A percentile compares a stretch with the other conserved stretches of the same genome.
Conservation (phyloP, 2,888 invertebrate species). For the Hydraecia micacea region DNA sequence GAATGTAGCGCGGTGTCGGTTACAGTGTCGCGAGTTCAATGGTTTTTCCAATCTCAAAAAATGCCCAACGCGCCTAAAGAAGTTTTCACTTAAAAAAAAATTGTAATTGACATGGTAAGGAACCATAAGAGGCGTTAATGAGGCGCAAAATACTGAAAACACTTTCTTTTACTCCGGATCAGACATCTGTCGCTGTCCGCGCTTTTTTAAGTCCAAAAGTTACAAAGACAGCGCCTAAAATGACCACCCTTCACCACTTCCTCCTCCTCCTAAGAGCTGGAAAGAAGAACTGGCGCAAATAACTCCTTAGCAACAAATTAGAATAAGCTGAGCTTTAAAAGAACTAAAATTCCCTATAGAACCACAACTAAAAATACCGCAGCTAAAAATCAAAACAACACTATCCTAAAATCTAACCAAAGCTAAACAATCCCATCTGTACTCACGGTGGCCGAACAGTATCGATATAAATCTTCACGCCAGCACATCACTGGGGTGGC, state of each 20-base stretch:
- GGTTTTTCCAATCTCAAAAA: too few relatives aligned
- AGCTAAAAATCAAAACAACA: slow-evolving; percentile 24
- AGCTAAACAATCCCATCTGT: slow-evolving; percentile 65
- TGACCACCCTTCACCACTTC: background rate
- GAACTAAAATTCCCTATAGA: too few relatives aligned
- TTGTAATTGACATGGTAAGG: background rate
- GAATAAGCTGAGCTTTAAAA: too few relatives aligned
- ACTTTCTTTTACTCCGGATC: too few relatives aligned
- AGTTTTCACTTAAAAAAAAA: too few relatives aligned
- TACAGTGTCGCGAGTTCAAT: too few relatives aligned
- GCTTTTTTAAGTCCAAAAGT: background rate
- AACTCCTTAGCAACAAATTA: background rate
- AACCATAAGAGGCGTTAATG: background rate
- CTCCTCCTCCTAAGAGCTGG: background rate
- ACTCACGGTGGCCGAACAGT: slow-evolving; percentile 68
- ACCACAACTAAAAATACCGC: too few relatives aligned
- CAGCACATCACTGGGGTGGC: slow-evolving; percentile 64
- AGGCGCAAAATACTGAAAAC: too few relatives aligned
- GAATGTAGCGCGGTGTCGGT: too few relatives aligned
- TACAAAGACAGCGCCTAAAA: background rate
- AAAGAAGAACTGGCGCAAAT: background rate
- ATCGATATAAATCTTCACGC: slow-evolving; percentile 75
- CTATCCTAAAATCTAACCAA: slow-evolving; percentile 33
- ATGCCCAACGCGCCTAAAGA: too few relatives aligned
- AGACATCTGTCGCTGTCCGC: background rate